Evolutionary conservation across 2,797 vertebrate genomes (phyloP).

Genomic region (Fistularia tabacaria): DNA sequence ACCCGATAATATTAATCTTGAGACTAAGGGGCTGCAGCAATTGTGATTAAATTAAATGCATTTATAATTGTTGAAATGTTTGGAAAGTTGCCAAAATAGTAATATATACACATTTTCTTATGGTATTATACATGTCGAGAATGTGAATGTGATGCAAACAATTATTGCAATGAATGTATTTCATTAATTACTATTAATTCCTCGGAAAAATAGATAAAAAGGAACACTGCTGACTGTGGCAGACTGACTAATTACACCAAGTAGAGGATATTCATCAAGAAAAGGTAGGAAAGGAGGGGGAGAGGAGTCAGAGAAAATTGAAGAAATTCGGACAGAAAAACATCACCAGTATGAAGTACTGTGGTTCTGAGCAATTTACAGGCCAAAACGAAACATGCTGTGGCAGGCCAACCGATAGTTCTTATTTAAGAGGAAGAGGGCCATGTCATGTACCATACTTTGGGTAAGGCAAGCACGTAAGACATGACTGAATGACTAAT

Average conservation of each 20-base stretch:
- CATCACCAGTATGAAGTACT: slow-evolving; percentile 8
- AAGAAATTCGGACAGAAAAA: slow-evolving; percentile 5
- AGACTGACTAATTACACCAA: background rate
- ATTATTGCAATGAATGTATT: too few species aligned
- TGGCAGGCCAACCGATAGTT: slow-evolving; percentile 38
- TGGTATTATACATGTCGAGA: slow-evolving; percentile 19
- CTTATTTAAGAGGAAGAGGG: slow-evolving; percentile 27
- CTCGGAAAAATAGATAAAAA: too few species aligned
- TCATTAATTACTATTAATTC: too few species aligned
- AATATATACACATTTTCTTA: slow-evolving; percentile 14
- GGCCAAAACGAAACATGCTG: slow-evolving; percentile 41
- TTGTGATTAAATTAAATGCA: background rate
- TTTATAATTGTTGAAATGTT: too few species aligned
- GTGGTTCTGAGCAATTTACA: slow-evolving; percentile 29
- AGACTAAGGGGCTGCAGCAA: background rate
- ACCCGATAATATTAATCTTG: background rate
- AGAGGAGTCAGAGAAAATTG: background rate
- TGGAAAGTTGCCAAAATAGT: too few species aligned
- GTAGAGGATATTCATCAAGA: slow-evolving; percentile 17
- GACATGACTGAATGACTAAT: slow-evolving; percentile 24
- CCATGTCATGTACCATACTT: too few species aligned
- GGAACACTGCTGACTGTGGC: too few species aligned
- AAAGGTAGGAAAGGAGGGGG: background rate
- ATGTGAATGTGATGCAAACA: too few species aligned
- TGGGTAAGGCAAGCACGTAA: slow-evolving; percentile 1